A percentile compares a stretch with the other conserved stretches of the same genome.
These are phyloP conservation scores for Rhagonycha fulva DNA, from an alignment of 2,888 invertebrate genomes.

Conservation along the genomic window DNA sequence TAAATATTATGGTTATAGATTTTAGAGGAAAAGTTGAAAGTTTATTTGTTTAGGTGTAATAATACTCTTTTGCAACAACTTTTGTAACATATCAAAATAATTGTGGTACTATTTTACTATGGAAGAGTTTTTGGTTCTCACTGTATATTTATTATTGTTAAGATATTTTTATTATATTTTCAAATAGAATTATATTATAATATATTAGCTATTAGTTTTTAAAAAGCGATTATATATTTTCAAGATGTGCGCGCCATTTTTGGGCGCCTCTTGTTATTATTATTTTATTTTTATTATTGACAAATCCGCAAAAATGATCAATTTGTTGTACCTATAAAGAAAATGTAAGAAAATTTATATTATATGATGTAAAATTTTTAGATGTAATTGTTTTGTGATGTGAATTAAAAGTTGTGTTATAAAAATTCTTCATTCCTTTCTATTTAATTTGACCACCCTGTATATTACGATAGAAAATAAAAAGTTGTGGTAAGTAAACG, in stretches of 20 bases:
- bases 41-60: neutral
- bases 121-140: neutral
- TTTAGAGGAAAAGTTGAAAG: neutral
- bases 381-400: constrained; percentile 14
- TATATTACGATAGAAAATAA: neutral
- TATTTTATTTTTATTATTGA: neutral
- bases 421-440: neutral
- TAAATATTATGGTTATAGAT: neutral
- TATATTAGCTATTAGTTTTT: neutral
- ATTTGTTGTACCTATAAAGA: neutral
- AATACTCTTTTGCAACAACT: neutral
- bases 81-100: neutral
- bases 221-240: neutral
- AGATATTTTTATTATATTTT: neutral
- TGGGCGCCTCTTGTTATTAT: neutral
- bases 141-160: neutral
- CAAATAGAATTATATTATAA: neutral
- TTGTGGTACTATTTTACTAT: neutral
- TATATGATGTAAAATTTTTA: constrained; percentile 12
- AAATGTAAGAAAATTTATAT: neutral
- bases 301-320: neutral
- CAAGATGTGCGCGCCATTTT: neutral
- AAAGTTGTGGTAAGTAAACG: neutral
- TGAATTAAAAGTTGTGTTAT: constrained; percentile 11
- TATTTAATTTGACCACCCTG: too few relatives aligned